Percentiles rank a stretch among this genome's conserved stretches.
These are phyloP conservation scores for Montifringilla adamsi DNA, from an alignment of 2,113 vertebrate species.

Conservation along the genomic window DNA sequence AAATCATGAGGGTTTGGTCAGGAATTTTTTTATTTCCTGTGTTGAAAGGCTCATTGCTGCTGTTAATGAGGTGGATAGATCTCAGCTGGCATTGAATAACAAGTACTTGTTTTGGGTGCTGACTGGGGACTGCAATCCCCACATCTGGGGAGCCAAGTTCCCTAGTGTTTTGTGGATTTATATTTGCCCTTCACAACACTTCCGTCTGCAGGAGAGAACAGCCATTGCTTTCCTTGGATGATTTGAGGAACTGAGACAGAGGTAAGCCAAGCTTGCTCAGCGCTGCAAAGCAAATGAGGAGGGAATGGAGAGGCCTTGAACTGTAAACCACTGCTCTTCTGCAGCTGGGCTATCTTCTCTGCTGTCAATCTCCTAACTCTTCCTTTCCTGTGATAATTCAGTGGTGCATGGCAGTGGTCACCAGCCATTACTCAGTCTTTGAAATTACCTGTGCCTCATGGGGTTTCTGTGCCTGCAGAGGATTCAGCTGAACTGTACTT, in stretches of 20 bases:
- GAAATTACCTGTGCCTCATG: neutral
- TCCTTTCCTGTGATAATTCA: neutral
- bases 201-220: neutral
- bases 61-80: neutral
- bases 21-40: neutral
- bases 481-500: neutral
- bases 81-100: neutral
- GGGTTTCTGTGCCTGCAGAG: neutral
- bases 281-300: neutral
- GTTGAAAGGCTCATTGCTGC: neutral
- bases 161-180: neutral
- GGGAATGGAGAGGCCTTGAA: neutral
- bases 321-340: neutral
- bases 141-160: neutral
- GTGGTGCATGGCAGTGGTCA: neutral
- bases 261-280: neutral
- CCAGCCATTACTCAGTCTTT: neutral
- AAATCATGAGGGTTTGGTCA: neutral
- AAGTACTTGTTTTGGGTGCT: neutral
- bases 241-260: neutral
- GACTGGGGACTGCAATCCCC: neutral
- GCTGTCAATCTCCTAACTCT: neutral
- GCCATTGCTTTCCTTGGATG: neutral
- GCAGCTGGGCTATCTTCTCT: neutral
- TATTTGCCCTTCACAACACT: neutral